These are phyloP conservation scores for Lycodopsis pacificus DNA, from an alignment of 2,797 vertebrate genomes.

Conservation along the genomic window DNA sequence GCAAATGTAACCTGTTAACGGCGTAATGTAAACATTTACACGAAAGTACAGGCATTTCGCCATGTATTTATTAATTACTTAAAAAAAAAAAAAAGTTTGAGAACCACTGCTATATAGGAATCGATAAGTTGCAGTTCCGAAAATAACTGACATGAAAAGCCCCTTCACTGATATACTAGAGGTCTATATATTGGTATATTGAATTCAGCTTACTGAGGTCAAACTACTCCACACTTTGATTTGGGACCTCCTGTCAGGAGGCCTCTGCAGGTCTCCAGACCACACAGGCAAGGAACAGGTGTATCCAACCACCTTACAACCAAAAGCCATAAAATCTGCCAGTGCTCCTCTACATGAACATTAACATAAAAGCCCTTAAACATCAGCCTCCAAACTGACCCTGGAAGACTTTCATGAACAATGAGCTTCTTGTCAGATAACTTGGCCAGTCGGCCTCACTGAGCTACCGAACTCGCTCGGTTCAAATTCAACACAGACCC, in stretches of 20 bases:
- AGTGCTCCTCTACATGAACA: not conserved
- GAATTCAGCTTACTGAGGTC: not conserved
- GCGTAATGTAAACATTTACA: too few species aligned
- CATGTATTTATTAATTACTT: too few species aligned
- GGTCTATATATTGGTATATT: not conserved
- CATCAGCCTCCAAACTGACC: slow-evolving; percentile 10
- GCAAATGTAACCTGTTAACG: too few species aligned
- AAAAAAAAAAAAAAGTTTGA: too few species aligned
- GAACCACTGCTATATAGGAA: not conserved
- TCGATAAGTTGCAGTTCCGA: not conserved
- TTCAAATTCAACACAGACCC: not conserved
- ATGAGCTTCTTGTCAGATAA: slow-evolving; percentile 12
- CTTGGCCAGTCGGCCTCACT: not conserved
- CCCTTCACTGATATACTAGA: not conserved
- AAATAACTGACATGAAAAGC: not conserved
- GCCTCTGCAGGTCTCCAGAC: slow-evolving; percentile 1
- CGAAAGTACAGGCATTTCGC: too few species aligned
- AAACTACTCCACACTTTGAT: not conserved
- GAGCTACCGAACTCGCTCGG: not conserved
- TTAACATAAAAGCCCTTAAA: not conserved
- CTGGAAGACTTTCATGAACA: slow-evolving; percentile 1
- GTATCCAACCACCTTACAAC: not conserved
- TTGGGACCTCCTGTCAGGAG: not conserved
- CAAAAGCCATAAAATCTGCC: slow-evolving; percentile 13
- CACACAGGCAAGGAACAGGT: not conserved